These are phyloP conservation scores for Lasioglossum lativentre DNA, from an alignment of 2,888 invertebrate genomes.

Conservation along the genomic window DNA sequence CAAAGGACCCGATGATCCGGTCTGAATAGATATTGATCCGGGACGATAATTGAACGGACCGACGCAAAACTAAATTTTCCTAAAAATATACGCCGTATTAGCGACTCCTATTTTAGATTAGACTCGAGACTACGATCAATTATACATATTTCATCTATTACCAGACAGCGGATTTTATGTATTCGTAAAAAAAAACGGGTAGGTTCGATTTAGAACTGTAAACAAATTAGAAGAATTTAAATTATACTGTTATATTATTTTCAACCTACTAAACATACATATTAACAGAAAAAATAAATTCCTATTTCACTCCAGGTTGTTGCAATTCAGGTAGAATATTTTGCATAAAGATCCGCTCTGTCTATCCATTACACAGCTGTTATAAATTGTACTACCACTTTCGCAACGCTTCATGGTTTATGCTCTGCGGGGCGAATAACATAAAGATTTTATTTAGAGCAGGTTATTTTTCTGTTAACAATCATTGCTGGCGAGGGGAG, in stretches of 20 bases:
- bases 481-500: too few relatives aligned
- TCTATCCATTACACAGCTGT: slow-evolving; percentile 6
- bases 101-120: neutral
- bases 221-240: too few relatives aligned
- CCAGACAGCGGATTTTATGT: too few relatives aligned
- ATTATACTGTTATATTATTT: too few relatives aligned
- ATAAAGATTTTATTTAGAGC: neutral
- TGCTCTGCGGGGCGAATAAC: neutral
- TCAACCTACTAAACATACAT: too few relatives aligned
- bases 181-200: too few relatives aligned
- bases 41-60: neutral
- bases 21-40: neutral
- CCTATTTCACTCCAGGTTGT: too few relatives aligned
- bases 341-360: too few relatives aligned
- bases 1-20: neutral
- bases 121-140: neutral
- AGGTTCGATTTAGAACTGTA: too few relatives aligned
- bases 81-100: neutral
- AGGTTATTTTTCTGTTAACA: too few relatives aligned
- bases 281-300: too few relatives aligned
- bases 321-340: too few relatives aligned
- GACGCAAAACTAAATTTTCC: neutral
- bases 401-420: neutral
- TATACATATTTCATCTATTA: neutral
- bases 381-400: neutral